Conservation (phyloP, 2,113 vertebrate species). For the Pelecanoides urinatrix region DNA sequence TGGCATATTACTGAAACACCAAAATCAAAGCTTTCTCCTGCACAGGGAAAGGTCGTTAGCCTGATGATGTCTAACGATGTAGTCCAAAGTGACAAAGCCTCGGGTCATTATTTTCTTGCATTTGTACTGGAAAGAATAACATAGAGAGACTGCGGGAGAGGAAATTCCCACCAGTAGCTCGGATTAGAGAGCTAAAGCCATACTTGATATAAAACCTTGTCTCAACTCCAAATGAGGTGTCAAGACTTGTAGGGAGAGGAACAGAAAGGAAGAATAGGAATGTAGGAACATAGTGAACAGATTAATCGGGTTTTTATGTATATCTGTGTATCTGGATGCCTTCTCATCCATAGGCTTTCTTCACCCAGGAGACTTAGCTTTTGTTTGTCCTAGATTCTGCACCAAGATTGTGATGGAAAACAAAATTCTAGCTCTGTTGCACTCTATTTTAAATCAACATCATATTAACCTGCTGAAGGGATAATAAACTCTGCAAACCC, state of each 20-base stretch:
- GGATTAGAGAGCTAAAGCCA: background rate
- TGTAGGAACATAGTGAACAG: background rate
- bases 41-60: background rate
- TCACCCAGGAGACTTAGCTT: background rate
- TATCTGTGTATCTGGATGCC: background rate
- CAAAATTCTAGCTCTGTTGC: background rate
- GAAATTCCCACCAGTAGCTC: background rate
- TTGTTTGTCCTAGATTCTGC: background rate
- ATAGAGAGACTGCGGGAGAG: background rate
- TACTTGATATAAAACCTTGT: background rate
- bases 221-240: background rate
- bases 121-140: background rate
- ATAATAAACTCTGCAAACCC: background rate
- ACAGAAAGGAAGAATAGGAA: background rate
- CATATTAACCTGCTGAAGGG: background rate
- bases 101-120: background rate
- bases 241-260: background rate
- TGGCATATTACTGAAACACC: background rate
- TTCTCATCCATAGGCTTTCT: background rate
- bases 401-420: background rate
- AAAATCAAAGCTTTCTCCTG: background rate
- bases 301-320: fast-evolving
- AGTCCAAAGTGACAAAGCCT: background rate
- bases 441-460: background rate
- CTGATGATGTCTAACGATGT: background rate